Conservation (phyloP, 2,113 vertebrate species). For the Nannobrachium achirus region DNA sequence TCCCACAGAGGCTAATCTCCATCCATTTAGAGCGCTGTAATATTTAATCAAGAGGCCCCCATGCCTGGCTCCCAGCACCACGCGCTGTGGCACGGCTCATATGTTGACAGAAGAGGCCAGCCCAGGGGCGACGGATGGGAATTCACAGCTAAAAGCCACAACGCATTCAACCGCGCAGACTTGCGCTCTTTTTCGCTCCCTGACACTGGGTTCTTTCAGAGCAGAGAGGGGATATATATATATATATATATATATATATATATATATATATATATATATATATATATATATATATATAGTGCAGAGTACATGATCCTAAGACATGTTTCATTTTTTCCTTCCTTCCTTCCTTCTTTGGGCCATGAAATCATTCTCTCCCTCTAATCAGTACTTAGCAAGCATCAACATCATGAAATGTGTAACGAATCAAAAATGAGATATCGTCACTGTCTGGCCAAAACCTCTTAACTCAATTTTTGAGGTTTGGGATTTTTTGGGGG, state of each 20-base stretch:
- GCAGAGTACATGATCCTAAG: no score
- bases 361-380: no score
- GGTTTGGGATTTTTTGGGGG: no score
- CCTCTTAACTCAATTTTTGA: no score
- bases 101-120: constrained; percentile 69
- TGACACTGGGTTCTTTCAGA: constrained; percentile 5
- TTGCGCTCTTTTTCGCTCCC: background rate
- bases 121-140: constrained; percentile 68
- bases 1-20: constrained; percentile 79
- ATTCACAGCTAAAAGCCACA: constrained; percentile 71
- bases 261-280: background rate
- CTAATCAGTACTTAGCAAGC: no score
- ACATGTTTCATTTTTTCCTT: no score
- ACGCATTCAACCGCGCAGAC: constrained; percentile 54
- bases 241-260: background rate
- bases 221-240: background rate
- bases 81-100: constrained; percentile 65
- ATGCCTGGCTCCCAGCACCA: constrained; percentile 62
- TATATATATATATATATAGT: background rate
- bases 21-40: constrained; percentile 79
- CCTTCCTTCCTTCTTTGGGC: no score
- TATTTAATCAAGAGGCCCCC: constrained; percentile 77
- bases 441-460: no score
- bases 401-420: no score
- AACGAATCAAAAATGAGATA: no score